These are phyloP conservation scores for Monochamus alternatus DNA, from an alignment of 2,888 invertebrate genomes.

Conservation along the genomic window DNA sequence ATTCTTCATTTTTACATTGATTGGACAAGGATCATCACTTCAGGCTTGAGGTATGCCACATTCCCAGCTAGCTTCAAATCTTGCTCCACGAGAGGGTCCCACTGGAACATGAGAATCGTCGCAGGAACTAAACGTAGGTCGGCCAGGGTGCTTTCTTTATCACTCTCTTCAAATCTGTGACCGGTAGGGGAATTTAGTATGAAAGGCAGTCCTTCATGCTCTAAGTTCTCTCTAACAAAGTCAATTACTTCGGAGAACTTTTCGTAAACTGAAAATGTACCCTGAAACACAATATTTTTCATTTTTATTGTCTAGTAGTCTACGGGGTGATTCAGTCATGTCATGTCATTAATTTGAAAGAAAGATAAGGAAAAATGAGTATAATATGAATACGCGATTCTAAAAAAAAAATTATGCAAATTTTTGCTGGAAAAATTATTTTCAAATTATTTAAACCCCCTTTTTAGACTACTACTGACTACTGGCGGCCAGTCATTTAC, in stretches of 20 bases:
- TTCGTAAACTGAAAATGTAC: constrained; percentile 91
- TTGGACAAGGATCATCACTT: constrained; percentile 81
- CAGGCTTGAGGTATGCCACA: constrained; percentile 83
- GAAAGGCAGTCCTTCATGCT: constrained; percentile 81
- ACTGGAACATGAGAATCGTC: constrained; percentile 83
- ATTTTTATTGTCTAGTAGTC: too few species aligned
- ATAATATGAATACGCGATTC: too few species aligned
- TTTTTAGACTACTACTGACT: too few species aligned
- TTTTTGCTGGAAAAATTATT: too few species aligned
- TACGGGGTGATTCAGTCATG: too few species aligned
- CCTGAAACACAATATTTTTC: constrained; percentile 73
- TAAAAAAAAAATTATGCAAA: too few species aligned
- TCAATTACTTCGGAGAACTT: constrained; percentile 82
- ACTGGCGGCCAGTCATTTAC: too few species aligned
- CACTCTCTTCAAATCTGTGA: constrained; percentile 78
- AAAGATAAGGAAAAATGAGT: too few species aligned
- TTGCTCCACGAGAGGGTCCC: constrained; percentile 74
- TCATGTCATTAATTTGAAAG: background rate
- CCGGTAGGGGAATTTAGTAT: constrained; percentile 80
- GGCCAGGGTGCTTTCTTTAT: constrained; percentile 81
- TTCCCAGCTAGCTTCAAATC: constrained; percentile 73
- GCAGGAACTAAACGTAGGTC: constrained; percentile 89
- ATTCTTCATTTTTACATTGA: constrained; percentile 67
- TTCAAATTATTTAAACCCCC: too few species aligned
- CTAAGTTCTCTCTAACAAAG: constrained; percentile 86